Evolutionary conservation across 2,113 vertebrate genomes (phyloP), one percentile per base, ranked within the genome.

Genomic region (Sarotherodon lohbergeri): DNA sequence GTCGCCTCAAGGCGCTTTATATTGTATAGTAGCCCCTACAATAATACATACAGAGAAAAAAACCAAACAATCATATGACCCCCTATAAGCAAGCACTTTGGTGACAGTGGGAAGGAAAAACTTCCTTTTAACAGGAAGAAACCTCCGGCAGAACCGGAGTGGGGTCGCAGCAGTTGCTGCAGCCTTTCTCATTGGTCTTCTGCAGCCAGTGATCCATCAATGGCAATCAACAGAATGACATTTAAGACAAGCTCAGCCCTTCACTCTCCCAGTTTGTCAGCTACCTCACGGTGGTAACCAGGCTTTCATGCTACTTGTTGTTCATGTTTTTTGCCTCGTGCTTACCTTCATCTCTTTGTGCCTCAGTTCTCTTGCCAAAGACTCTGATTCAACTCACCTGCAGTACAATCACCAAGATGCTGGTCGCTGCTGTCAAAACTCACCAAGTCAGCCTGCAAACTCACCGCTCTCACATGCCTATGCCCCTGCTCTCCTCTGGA

Each of bases 401-500:
- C 54, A 56, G 54, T 2, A 56, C 11, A 56, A 7, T 56, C 55
- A 13, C 55, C 55, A 13, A 24, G 55, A 27, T 56, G 22, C 1
- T 13, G 11, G 55, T 13, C 22, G 6, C 55, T 27, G 55, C 11
- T 56, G 55, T 56, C 1, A 56, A 27, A 56, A 27, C 22, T 56
- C 54, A 56, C 6, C 22, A 54, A 54, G 6, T 56, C 54, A 56
- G 54, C 22, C 22, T 24, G 22, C 22, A 56, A 56, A 3, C 11
- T 56, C 22, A 24, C 2, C 3, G 0, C 22, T 4, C 55, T 56
- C 22, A 7, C 55, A 13, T 13, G 54, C 22, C 55, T 3, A 13
- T 27, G 22, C 6, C 55, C 0, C 0, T 56, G 22, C 55, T 1
- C 1, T 13, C 4, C 1, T 0, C 54, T 13, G 22, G 54, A 56